Evolutionary conservation across 2,113 vertebrate genomes (phyloP), one percentile per base, ranked within the genome.

Genomic region (Bufo bufo): DNA sequence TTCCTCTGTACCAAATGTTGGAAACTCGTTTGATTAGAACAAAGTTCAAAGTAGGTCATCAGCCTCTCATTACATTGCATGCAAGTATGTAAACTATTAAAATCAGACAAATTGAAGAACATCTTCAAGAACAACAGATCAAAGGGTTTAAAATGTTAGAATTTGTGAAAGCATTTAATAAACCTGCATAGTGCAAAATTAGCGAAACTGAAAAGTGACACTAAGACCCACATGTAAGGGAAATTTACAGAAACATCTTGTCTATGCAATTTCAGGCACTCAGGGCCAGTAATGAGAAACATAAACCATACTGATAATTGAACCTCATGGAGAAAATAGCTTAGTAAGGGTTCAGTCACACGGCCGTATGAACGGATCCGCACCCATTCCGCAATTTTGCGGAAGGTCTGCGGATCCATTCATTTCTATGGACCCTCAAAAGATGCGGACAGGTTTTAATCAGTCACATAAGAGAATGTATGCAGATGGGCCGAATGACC

Each of bases 71-170:
- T 49, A 77, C 56, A 63, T 47, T 82, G 59, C 10, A 17, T 33
- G 33, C 33, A 63, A 65, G 80, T 47, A 47, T 63, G 43, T 61
- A 50, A 75, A 61, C 71, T 85, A 77, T 49, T 85, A 85, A 85
- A 77, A 77, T 85, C 17, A 85, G 43, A 63, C 45, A 85, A 85
- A 77, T 85, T 63, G 56, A 77, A 85, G 58, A 75, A 77, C 43
- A 85, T 77, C 43, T 77, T 58, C 19, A 49, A 77, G 84, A n/a
- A n/a, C n/a, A n/a, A n/a, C n/a, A n/a, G n/a, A 63, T 85, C 52
- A 85, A 61, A 85, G 9, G 69, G 43, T 47, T 61, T 19, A 8
- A 45, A 65, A 65, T 65, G 50, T 85, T 74, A 17, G 7, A 59
- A 47, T 83, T 54, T 69, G 23, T 85, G 17, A 63, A 82, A 47